Evolutionary conservation across 2,888 invertebrate species (phyloP).

Genomic region (Cryptocheilus praepositus): DNA sequence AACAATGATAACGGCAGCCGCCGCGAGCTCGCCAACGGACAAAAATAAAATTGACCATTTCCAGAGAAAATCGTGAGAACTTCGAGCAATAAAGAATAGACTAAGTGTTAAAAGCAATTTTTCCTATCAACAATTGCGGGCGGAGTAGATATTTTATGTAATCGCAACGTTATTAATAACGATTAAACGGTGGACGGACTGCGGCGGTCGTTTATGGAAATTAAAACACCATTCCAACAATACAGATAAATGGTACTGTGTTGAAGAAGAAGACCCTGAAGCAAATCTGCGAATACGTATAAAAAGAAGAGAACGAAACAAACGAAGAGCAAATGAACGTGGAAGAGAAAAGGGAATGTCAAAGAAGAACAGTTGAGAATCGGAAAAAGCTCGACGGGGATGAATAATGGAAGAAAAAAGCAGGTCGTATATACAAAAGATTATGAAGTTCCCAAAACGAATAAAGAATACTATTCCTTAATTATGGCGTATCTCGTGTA

Average conservation of each 20-base stretch:
- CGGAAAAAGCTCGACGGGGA: too few species aligned
- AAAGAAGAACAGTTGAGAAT: conserved; percentile 49
- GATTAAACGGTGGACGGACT: not conserved
- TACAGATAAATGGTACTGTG: conserved; percentile 30
- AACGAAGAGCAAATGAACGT: not conserved
- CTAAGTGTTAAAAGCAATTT: too few species aligned
- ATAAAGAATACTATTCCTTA: too few species aligned
- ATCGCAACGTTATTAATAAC: too few species aligned
- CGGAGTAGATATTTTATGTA: too few species aligned
- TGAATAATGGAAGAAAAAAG: conserved; percentile 27
- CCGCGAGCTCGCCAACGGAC: too few species aligned
- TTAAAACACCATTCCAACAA: not conserved
- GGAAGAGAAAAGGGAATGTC: not conserved
- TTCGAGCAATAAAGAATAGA: too few species aligned
- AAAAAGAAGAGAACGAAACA: not conserved
- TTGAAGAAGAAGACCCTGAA: too few species aligned
- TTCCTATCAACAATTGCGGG: not conserved
- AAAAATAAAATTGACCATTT: too few species aligned
- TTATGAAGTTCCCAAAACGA: not conserved
- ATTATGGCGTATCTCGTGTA: too few species aligned
- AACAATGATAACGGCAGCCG: not conserved
- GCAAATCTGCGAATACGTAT: not conserved
- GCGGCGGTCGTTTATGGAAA: not conserved
- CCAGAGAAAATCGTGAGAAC: too few species aligned
- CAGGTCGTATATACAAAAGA: not conserved